Conservation (phyloP, 2,797 vertebrate species). For the Myotis daubentonii region DNA sequence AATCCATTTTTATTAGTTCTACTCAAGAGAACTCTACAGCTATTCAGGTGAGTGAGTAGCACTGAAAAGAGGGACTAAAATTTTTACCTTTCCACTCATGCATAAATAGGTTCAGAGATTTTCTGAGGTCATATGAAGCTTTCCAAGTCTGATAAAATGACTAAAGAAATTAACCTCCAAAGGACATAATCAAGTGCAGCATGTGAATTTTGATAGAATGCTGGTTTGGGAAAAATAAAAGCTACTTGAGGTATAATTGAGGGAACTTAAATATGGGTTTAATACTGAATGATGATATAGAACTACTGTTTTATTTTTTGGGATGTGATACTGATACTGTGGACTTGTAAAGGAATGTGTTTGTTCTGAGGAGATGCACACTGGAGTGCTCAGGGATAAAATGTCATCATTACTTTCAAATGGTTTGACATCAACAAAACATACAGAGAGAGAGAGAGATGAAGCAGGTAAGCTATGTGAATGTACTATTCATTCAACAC, state of each 20-base stretch:
- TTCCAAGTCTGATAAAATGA: conserved; percentile 11
- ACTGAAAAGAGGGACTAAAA: neutral
- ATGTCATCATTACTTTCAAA: neutral
- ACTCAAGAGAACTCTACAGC: neutral
- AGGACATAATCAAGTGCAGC: neutral
- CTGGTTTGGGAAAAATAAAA: conserved; percentile 27
- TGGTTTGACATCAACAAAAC: neutral
- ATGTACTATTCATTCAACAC: neutral
- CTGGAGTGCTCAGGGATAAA: neutral
- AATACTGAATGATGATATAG: neutral
- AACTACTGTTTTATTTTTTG: neutral
- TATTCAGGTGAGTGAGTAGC: neutral
- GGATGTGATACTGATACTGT: neutral
- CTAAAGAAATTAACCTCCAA: conserved; percentile 6
- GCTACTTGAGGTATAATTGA: neutral
- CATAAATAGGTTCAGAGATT: neutral
- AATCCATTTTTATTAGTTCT: neutral
- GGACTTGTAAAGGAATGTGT: neutral
- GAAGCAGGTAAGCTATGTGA: neutral
- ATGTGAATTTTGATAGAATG: neutral
- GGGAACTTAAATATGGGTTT: neutral
- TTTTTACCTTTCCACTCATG: neutral
- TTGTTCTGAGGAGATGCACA: neutral
- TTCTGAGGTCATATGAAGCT: conserved; percentile 10
- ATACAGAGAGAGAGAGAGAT: neutral